Evolutionary conservation across 2,888 invertebrate genomes (phyloP), one percentile per base, ranked within the genome.

Genomic region (Ochropleura leucogaster): DNA sequence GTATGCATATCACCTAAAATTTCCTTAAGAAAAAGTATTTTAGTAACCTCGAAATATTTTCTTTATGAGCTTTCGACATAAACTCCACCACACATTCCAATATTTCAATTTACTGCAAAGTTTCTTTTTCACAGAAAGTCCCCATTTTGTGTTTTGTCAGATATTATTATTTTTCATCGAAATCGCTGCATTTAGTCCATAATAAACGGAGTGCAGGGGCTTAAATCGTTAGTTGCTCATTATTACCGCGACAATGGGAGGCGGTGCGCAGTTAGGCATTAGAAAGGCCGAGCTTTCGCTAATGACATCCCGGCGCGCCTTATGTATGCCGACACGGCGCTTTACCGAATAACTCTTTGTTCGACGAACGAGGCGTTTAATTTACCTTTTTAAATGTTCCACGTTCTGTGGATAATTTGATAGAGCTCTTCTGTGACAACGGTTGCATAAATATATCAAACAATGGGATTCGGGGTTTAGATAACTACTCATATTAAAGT

Each of bases 161-260:
- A 69, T 30, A 30, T 46, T 74, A 67, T 68, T 78, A 77, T 74
- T 83, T 78, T 78, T 78, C 78, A 72, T 75, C 76, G 64, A 80
- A 81, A 79, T 76, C 74, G 79, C 77, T 81, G 74, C 81, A 87
- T 80, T 81, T 77, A 79, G 67, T 70, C 71, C 80, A 74, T 79
- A 84, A 79, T 79, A 86, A 84, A 79, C 83, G 89, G 82, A 89
- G 86, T 90, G 89, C 90, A 90, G 87, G 88, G 86, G 91, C 91
- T 93, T 92, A 89, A 93, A 94, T 95, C 94, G 95, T 94, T 95
- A 94, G 94, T 95, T 93, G 93, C 94, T 96, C 95, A 95, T 96
- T 96, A 95, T 93, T 92, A 89, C 90, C 87, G 89, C 86, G 93
- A 96, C 95, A 96, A 95, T 95, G 92, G 94, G 90, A 90, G 94